These are phyloP conservation scores for Cyanocitta stelleri DNA, from an alignment of 2,113 vertebrate species.

Conservation along the genomic window DNA sequence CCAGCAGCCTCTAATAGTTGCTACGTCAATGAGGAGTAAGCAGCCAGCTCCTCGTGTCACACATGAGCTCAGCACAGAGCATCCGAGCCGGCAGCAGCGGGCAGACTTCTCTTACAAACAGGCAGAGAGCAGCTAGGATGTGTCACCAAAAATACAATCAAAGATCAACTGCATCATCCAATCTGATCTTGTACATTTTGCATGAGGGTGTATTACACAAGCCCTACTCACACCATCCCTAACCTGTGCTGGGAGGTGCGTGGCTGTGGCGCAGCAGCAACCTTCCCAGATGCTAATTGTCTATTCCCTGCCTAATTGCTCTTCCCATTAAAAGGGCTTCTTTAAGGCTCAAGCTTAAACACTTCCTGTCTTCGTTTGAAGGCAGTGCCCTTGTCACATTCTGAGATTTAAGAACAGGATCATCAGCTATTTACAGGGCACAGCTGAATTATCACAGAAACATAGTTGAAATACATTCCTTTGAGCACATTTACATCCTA, in stretches of 20 bases:
- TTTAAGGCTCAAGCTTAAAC: background rate
- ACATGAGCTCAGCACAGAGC: constrained; percentile 32
- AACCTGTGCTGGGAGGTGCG: background rate
- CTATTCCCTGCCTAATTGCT: background rate
- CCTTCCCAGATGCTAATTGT: background rate
- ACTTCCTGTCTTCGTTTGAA: background rate
- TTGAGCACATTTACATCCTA: constrained; percentile 42
- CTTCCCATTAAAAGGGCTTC: background rate
- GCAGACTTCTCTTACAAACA: background rate
- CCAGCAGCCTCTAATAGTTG: background rate
- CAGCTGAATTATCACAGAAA: constrained; percentile 54
- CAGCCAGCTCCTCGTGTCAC: constrained; percentile 7
- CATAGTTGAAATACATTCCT: constrained; percentile 21
- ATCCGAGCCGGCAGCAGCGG: background rate
- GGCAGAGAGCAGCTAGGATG: constrained; percentile 46
- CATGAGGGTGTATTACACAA: constrained; percentile 13
- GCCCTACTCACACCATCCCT: background rate
- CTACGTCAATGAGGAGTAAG: constrained; percentile 12
- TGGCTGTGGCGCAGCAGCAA: background rate
- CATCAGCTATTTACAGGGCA: background rate
- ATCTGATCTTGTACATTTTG: background rate
- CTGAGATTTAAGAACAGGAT: constrained; percentile 40
- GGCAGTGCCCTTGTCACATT: constrained; percentile 19
- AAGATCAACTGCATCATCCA: constrained; percentile 44
- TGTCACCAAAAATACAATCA: constrained; percentile 59